Evolutionary conservation across 2,888 invertebrate genomes (phyloP), one percentile per base, ranked within the genome.

Genomic region (Andrena flavipes): DNA sequence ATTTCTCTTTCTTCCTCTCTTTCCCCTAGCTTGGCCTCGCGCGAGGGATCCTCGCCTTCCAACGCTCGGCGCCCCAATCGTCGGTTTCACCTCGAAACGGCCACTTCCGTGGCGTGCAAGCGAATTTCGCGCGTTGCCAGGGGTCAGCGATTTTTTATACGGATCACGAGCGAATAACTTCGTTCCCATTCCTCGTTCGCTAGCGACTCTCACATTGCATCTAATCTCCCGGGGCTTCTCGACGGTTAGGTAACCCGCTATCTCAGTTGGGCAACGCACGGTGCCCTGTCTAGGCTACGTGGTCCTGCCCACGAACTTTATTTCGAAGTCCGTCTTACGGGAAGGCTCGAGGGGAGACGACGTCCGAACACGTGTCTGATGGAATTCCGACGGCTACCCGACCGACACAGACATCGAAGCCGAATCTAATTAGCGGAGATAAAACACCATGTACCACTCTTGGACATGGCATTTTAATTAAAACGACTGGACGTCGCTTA

Each of bases 171-270:
- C 51, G 63, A 78, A 23, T 80, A 49, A 76, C 74, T 69, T 35
- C 48, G 76, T 71, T 76, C 62, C n/a, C 76, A 65, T 85, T 80
- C 42, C 80, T 79, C 49, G 67, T 77, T 71, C 65, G 16, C 23
- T n/a, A 64, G 49, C 65, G 69, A 70, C 84, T 84, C 82, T 81
- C 81, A 70, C 81, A 67, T 81, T 48, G 62, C 54, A 72, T 75
- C 79, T 79, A 73, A 78, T 84, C 76, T 62, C 51, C 35, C 10
- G 33, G 1, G 16, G 23, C 30, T 23, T 51, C 0, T 51, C 20
- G 20, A 16, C 16, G 33, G 62, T 84, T 83, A 29, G 67, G 72
- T 8, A 79, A 84, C 30, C 10, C 42, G 42, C 42, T 42, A 4
- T 42, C 59, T n/a, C 42, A 59, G 26, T 74, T 77, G 70, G 54